Percentiles rank a stretch among this genome's conserved stretches.
Evolutionary conservation across 2,113 vertebrate species (phyloP).

Genomic region (Loxodonta africana): DNA sequence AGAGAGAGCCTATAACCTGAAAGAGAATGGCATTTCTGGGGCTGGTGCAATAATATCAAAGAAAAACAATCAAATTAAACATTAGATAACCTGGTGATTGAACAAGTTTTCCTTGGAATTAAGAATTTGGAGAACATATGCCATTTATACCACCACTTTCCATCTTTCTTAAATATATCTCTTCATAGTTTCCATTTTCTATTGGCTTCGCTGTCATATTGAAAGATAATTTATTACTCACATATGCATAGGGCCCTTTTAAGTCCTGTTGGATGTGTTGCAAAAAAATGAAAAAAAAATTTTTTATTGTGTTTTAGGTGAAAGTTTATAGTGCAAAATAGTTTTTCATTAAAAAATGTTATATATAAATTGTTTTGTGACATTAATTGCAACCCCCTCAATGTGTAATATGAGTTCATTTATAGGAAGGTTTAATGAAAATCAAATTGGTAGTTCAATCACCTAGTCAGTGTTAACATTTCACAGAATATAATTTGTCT

Average conservation of each 20-base stretch:
- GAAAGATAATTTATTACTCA: neutral
- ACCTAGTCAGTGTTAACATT: neutral
- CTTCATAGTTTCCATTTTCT: neutral
- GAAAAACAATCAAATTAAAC: neutral
- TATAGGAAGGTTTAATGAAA: neutral
- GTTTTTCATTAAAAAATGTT: no score
- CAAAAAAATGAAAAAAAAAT: neutral
- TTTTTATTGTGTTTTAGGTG: no score
- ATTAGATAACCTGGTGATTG: neutral
- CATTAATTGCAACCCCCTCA: no score
- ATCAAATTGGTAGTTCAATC: neutral
- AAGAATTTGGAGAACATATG: neutral
- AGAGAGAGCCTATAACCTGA: neutral
- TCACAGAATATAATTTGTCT: neutral
- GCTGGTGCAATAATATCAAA: neutral
- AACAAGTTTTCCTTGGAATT: neutral
- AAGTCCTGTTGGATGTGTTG: neutral
- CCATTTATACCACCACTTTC: neutral
- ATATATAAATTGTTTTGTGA: no score
- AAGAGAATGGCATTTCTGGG: neutral
- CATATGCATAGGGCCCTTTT: neutral
- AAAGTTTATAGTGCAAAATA: no score
- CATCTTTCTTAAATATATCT: neutral
- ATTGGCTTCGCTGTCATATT: neutral
- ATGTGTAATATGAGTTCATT: neutral